Percentiles rank a stretch among this genome's conserved stretches.
Conservation (phyloP, 2,113 vertebrate species). For the Phaethornis superciliosus region DNA sequence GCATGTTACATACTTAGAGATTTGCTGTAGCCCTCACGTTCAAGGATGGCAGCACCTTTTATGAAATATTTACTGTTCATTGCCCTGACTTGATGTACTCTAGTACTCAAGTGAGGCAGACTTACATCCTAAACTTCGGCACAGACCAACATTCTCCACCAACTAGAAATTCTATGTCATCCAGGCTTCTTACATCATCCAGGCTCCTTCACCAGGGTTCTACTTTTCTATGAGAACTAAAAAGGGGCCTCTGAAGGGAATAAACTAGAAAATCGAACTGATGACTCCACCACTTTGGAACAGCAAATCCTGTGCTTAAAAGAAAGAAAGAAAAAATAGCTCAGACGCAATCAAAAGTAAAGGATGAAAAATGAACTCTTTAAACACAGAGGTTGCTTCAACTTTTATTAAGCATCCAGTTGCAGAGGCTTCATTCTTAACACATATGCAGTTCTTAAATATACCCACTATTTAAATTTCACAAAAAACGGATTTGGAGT, state of each 20-base stretch:
- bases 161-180: not conserved
- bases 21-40: not conserved
- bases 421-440: constrained; percentile 22
- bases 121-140: not conserved
- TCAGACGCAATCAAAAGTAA: constrained; percentile 40
- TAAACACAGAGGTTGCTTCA: not conserved
- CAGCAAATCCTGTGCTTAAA: not conserved
- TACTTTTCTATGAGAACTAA: not conserved
- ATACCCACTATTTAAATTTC: constrained; percentile 41
- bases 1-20: fast-evolving
- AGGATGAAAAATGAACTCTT: not conserved
- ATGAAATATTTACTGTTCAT: not conserved
- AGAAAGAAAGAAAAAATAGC: not conserved
- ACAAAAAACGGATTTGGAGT: constrained; percentile 63
- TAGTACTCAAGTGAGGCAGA: not conserved
- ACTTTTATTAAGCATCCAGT: constrained; percentile 19
- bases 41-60: not conserved
- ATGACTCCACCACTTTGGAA: not conserved
- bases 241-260: not conserved
- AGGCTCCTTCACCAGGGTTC: not conserved
- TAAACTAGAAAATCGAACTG: not conserved
- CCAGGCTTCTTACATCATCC: not conserved
- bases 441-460: not conserved
- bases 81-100: not conserved
- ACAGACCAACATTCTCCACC: not conserved